phyloP scores from a whole-genome alignment of 30 jellyfish, hydroid and myxozoan species.

The Calvadosia cruxmelitensis region DNA sequence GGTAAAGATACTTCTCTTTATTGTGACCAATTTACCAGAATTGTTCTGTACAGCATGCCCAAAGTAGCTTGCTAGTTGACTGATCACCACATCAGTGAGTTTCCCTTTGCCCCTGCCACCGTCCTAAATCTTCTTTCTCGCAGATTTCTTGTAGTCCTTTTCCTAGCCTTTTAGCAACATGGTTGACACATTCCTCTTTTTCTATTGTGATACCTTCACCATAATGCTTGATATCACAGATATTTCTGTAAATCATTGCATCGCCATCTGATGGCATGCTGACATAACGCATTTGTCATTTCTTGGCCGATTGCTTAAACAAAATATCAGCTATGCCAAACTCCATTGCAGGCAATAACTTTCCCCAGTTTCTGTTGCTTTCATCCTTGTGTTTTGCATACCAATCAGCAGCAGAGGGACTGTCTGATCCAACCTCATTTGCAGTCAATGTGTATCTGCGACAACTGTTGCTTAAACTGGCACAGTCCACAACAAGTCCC shows the following conservation, averaged over 20 bases:
- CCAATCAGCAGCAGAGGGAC: not conserved
- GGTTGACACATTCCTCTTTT: not conserved
- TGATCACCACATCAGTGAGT: not conserved
- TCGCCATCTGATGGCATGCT: not conserved
- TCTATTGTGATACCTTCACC: not conserved
- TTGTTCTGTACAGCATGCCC: too few species aligned
- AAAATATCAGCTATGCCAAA: not conserved
- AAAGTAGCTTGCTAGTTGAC: too few species aligned
- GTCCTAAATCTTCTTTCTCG: not conserved
- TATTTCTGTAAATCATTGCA: not conserved
- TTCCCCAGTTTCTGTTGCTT: not conserved
- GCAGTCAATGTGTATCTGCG: not conserved
- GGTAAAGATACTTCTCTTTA: too few species aligned
- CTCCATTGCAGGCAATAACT: conserved; percentile 1
- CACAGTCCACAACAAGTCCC: not conserved
- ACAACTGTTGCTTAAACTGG: not conserved
- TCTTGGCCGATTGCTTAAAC: not conserved
- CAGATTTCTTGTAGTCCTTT: not conserved
- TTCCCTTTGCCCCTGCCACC: not conserved
- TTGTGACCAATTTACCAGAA: too few species aligned
- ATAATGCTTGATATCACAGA: not conserved
- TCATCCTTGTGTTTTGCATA: not conserved
- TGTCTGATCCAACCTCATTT: not conserved
- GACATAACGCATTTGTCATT: not conserved
- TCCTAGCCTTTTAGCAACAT: not conserved